Base-by-base conservation (phyloP, 2,888 invertebrate genomes). In the Lysandra bellargus region DNA sequence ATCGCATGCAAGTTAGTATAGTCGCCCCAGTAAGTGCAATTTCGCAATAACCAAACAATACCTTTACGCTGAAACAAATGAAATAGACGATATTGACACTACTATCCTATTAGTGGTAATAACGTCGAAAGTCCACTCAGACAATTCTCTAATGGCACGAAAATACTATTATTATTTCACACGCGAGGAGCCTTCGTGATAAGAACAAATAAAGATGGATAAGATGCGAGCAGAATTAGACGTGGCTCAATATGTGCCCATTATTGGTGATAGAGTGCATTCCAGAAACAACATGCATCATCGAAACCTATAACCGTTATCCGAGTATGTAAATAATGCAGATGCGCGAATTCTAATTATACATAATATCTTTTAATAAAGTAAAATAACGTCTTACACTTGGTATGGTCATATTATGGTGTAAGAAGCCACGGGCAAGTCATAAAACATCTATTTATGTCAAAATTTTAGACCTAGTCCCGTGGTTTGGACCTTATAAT, bases 111-210 rank as follows among this genome's bases (percentile, higher is more conserved):
- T 75, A 23, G 75, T 14, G 49, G 23, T 49, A 75, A 23, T 49
- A 75, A 23, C 75, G 49, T 23, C 49, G 49, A 75, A 75, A 49
- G 75, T 44, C 49, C 23, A 44, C 40, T 49, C n/a, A 74, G 69
- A 75, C 49, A 23, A 75, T 75, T 49, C 75, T 75, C 75, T 75
- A 49, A 75, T 75, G 75, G 75, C 14, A 75, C 75, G 75, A 49
- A 49, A 75, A 75, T 44, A 75, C 75, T 49, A 69, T 69, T 69
- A 75, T 74, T 74, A 74, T 75, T 44, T 23, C 4, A 75, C 75
- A 75, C 75, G 75, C 75, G 75, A 75, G 23, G 12, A 23, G 30
- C 23, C 30, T 75, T 75, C 75, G 75, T 69, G 69, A 33, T 69
- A 37, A 69, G 69, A 69, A 14, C 69, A 69, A 69, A 69, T 69